Evolutionary conservation across 1,140 invertebrate species (phyloP).

Genomic region (Apolygus lucorum): DNA sequence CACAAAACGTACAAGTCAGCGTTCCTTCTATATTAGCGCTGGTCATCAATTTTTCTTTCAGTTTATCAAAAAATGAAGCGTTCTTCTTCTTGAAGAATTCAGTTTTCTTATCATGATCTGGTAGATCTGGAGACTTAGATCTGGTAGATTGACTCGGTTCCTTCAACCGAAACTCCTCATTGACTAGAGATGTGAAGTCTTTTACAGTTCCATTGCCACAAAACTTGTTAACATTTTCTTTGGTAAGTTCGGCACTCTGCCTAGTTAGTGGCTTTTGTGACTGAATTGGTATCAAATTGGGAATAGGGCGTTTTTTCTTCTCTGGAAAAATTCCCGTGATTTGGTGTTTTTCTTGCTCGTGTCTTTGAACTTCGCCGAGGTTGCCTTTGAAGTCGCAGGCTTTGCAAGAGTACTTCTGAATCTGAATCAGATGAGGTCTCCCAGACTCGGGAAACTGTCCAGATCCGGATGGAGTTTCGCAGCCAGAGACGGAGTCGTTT

Average conservation of each 20-base stretch:
- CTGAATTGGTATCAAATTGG: slow-evolving; percentile 59
- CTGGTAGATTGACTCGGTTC: neutral
- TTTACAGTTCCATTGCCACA: slow-evolving; percentile 38
- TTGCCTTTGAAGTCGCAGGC: slow-evolving; percentile 37
- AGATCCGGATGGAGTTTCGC: neutral
- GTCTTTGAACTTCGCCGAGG: slow-evolving; percentile 45
- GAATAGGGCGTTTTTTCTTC: slow-evolving; percentile 52
- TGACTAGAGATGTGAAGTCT: slow-evolving; percentile 43
- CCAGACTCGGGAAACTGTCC: neutral
- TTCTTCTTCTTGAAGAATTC: slow-evolving; percentile 55
- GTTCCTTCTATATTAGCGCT: slow-evolving; percentile 39
- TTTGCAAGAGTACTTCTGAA: slow-evolving; percentile 20
- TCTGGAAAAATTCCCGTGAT: slow-evolving; percentile 36
- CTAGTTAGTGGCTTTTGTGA: slow-evolving; percentile 1
- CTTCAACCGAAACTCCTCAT: slow-evolving; percentile 35
- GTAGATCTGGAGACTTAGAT: slow-evolving; percentile 33
- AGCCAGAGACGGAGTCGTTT: neutral
- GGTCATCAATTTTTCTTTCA: slow-evolving; percentile 61
- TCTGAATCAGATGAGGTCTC: slow-evolving; percentile 9
- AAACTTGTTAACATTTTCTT: slow-evolving; percentile 1
- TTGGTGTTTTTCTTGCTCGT: slow-evolving; percentile 44
- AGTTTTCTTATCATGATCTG: slow-evolving; percentile 37
- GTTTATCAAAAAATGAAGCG: slow-evolving; percentile 68
- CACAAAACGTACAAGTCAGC: slow-evolving; percentile 45
- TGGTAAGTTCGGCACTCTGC: neutral